Conservation (phyloP, 2,113 vertebrate species). For the Lipophrys pholis region DNA sequence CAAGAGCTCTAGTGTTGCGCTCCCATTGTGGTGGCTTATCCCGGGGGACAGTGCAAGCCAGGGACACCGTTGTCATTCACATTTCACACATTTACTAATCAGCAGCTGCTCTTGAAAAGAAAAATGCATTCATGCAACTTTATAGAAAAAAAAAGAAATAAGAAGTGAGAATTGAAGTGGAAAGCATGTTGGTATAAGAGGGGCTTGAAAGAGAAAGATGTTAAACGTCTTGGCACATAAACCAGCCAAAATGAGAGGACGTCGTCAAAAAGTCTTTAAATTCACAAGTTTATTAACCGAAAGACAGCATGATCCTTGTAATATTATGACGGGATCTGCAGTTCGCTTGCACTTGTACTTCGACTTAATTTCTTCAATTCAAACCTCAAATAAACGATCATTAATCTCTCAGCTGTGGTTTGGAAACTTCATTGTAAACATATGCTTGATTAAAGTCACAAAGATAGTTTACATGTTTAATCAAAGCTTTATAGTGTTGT, state of each 20-base stretch:
- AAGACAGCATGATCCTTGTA: neutral
- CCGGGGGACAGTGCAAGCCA: constrained; percentile 60
- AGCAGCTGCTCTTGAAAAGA: constrained; percentile 36
- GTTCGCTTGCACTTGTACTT: too few relatives aligned
- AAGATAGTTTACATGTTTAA: too few relatives aligned
- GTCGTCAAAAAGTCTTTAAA: neutral
- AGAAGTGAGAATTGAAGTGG: neutral
- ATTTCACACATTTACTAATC: constrained; percentile 64
- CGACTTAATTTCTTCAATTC: too few relatives aligned
- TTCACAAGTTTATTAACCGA: neutral
- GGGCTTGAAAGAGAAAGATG: neutral
- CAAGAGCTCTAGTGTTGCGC: constrained; percentile 69
- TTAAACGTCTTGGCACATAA: neutral
- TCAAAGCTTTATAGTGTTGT: too few relatives aligned
- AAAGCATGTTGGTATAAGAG: neutral
- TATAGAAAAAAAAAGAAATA: neutral
- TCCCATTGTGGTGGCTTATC: constrained; percentile 71
- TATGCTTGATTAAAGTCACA: too few relatives aligned
- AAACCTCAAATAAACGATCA: too few relatives aligned
- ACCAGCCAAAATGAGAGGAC: too few relatives aligned
- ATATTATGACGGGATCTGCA: neutral
- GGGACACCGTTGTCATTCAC: constrained; percentile 70
- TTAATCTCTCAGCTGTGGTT: too few relatives aligned
- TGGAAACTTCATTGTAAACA: too few relatives aligned
- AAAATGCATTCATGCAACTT: constrained; percentile 4